Percentiles rank a stretch among this genome's conserved stretches.
These are phyloP conservation scores for Amyelois transitella DNA, from an alignment of 1,140 invertebrate species.

Conservation along the genomic window DNA sequence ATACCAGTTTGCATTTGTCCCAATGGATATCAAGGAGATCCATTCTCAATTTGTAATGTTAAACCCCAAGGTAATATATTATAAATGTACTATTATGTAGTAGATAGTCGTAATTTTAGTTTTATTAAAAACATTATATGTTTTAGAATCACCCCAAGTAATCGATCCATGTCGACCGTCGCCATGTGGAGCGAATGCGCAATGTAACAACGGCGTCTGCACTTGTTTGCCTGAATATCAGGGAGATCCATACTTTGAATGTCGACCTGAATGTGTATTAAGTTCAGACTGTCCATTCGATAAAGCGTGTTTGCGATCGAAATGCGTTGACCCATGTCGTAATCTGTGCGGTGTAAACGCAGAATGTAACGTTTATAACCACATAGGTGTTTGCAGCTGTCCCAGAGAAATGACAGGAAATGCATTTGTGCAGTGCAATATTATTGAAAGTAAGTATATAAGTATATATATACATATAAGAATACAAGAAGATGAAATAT, in stretches of 20 bases:
- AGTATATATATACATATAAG: too few species aligned
- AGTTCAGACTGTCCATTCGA: constrained; percentile 80
- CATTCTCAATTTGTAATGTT: constrained; percentile 77
- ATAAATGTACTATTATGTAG: too few species aligned
- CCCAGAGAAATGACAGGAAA: constrained; percentile 76
- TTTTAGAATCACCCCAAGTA: constrained; percentile 57
- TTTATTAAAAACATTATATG: too few species aligned
- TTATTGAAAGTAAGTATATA: constrained; percentile 46
- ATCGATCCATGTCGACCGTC: constrained; percentile 79
- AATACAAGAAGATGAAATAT: too few species aligned
- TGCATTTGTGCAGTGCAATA: constrained; percentile 76
- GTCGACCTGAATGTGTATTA: constrained; percentile 81
- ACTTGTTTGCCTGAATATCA: constrained; percentile 82
- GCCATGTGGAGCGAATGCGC: constrained; percentile 80
- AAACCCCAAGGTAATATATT: constrained; percentile 69
- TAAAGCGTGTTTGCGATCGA: constrained; percentile 81
- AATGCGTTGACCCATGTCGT: constrained; percentile 83
- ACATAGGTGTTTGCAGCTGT: constrained; percentile 80
- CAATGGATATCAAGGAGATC: constrained; percentile 83
- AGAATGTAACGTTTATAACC: constrained; percentile 79
- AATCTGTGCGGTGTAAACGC: constrained; percentile 81
- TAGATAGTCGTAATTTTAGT: not conserved
- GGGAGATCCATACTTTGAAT: constrained; percentile 76
- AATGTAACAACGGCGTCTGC: constrained; percentile 78
- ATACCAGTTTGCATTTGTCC: constrained; percentile 85